These are phyloP conservation scores for Saccostrea echinata DNA, from an alignment of 1,140 invertebrate species.

Conservation along the genomic window DNA sequence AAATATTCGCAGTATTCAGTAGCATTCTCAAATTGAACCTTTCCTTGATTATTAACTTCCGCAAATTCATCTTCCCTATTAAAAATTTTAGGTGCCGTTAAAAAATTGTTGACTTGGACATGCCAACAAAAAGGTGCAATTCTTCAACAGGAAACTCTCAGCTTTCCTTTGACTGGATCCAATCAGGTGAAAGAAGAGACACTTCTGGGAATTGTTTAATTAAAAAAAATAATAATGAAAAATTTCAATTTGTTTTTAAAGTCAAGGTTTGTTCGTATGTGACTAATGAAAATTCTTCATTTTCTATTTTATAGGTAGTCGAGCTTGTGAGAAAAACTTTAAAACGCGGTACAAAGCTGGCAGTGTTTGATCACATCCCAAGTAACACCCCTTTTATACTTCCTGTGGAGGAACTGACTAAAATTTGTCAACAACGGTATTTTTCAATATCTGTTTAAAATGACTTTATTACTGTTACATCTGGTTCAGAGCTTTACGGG, in stretches of 20 bases:
- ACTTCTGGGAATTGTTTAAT: too few relatives aligned
- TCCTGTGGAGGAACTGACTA: conserved; percentile 74
- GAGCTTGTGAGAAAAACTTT: conserved; percentile 61
- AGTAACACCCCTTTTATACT: conserved; percentile 78
- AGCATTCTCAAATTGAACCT: too few relatives aligned
- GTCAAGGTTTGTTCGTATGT: too few relatives aligned
- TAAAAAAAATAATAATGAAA: too few relatives aligned
- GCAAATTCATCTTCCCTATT: background rate
- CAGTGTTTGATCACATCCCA: conserved; percentile 79
- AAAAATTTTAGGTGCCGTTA: conserved; percentile 71
- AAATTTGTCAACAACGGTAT: conserved; percentile 73
- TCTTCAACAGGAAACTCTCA: conserved; percentile 69
- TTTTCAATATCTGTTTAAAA: background rate
- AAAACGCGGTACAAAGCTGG: conserved; percentile 69
- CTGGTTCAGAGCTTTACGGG: too few relatives aligned
- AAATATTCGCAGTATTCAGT: too few relatives aligned
- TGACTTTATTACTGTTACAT: too few relatives aligned
- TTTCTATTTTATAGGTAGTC: background rate
- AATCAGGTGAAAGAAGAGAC: conserved; percentile 64
- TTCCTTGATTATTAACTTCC: background rate
- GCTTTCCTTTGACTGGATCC: conserved; percentile 66
- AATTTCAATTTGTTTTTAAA: too few relatives aligned
- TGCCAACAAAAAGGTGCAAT: conserved; percentile 70
- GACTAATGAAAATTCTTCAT: background rate
- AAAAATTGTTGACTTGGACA: conserved; percentile 72